phyloP scores from a whole-genome alignment of 2,113 vertebrate species.

The Grus americana region DNA sequence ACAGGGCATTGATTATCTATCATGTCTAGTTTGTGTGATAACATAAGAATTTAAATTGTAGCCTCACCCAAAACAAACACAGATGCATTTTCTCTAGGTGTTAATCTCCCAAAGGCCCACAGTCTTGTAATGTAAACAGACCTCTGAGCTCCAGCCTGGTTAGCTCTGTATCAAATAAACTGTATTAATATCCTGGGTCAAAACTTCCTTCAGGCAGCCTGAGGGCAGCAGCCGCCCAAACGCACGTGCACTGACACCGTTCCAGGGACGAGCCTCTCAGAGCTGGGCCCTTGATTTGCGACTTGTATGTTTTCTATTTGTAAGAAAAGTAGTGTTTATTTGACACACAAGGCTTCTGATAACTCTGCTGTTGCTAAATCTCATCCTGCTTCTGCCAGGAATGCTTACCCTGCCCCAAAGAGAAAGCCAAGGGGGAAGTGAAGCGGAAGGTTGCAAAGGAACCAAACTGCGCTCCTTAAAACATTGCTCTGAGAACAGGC shows the following conservation, averaged over 20 bases:
- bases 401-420: neutral
- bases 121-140: constrained; percentile 51
- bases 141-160: constrained; percentile 69
- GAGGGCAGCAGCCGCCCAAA: constrained; percentile 55
- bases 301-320: constrained; percentile 28
- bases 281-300: constrained; percentile 9
- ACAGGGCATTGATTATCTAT: constrained; percentile 87
- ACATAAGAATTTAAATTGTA: constrained; percentile 79
- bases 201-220: constrained; percentile 78
- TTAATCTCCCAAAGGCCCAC: constrained; percentile 51
- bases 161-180: constrained; percentile 78
- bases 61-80: constrained; percentile 71
- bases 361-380: neutral
- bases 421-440: neutral
- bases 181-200: constrained; percentile 79
- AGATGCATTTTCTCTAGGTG: constrained; percentile 70
- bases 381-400: neutral
- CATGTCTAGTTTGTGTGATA: constrained; percentile 82
- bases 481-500: neutral
- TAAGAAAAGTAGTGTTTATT: constrained; percentile 19
- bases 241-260: constrained; percentile 18
- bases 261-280: neutral
- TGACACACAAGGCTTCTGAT: neutral
- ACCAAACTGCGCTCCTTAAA: neutral
- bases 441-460: neutral